Evolutionary conservation across 2,113 vertebrate species (phyloP).

Genomic region (Laticauda colubrina): DNA sequence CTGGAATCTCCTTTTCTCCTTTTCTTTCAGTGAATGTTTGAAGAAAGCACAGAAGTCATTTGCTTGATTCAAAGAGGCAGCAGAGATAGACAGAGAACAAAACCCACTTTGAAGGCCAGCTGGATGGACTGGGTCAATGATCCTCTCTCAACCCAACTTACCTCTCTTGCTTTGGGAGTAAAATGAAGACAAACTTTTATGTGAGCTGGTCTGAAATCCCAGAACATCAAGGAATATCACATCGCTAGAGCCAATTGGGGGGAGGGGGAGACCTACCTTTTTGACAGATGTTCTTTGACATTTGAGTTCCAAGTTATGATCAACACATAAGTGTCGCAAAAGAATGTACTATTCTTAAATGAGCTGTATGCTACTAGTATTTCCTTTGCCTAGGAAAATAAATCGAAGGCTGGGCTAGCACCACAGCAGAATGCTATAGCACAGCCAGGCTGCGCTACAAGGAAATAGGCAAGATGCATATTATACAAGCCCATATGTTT

Average conservation of each 20-base stretch:
- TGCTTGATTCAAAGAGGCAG: background rate
- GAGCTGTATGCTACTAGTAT: background rate
- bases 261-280: background rate
- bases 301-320: background rate
- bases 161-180: background rate
- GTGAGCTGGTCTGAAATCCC: background rate
- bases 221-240: background rate
- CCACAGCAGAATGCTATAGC: background rate
- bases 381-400: background rate
- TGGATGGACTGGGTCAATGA: background rate
- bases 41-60: background rate
- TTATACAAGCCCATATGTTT: conserved; percentile 15
- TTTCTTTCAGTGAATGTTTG: background rate
- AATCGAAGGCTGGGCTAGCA: background rate
- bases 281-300: background rate
- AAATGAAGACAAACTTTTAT: background rate
- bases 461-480: background rate
- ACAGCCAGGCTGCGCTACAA: conserved; percentile 1
- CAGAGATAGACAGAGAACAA: background rate
- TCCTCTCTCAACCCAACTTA: too few relatives aligned
- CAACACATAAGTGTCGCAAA: background rate
- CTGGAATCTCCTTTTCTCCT: background rate
- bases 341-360: background rate
- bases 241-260: background rate
- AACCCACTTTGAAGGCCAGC: background rate